Conservation (phyloP, 2,113 vertebrate species). For the Machaerirhynchus nigripectus region DNA sequence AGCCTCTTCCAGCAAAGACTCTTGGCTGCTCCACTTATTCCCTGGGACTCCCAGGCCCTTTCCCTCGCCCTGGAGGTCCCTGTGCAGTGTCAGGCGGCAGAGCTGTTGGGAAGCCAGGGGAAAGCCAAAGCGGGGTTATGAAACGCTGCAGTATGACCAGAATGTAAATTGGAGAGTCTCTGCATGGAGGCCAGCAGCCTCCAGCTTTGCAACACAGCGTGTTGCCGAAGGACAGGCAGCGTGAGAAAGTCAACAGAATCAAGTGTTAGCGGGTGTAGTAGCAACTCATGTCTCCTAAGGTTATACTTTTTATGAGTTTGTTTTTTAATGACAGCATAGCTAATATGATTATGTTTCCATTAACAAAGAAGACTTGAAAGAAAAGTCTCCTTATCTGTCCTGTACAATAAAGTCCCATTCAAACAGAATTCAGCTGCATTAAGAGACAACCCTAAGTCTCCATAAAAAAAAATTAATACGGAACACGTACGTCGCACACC, state of each 20-base stretch:
- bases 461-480: background rate
- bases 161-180: constrained; percentile 26
- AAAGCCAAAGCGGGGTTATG: background rate
- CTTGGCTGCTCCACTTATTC: background rate
- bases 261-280: background rate
- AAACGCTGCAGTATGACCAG: background rate
- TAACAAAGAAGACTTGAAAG: background rate
- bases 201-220: background rate
- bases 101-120: background rate
- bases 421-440: background rate
- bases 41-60: background rate
- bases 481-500: fast-evolving
- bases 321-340: background rate
- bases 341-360: background rate
- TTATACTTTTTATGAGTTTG: background rate
- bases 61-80: background rate
- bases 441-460: background rate
- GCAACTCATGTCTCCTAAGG: background rate
- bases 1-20: background rate
- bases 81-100: background rate
- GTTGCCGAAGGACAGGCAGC: background rate
- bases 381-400: background rate
- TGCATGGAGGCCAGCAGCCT: constrained; percentile 4
- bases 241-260: background rate
- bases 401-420: background rate